A percentile compares a stretch with the other conserved stretches of the same genome.
Evolutionary conservation across 2,888 invertebrate genomes (phyloP).

Genomic region (Drosophila meridionalis): DNA sequence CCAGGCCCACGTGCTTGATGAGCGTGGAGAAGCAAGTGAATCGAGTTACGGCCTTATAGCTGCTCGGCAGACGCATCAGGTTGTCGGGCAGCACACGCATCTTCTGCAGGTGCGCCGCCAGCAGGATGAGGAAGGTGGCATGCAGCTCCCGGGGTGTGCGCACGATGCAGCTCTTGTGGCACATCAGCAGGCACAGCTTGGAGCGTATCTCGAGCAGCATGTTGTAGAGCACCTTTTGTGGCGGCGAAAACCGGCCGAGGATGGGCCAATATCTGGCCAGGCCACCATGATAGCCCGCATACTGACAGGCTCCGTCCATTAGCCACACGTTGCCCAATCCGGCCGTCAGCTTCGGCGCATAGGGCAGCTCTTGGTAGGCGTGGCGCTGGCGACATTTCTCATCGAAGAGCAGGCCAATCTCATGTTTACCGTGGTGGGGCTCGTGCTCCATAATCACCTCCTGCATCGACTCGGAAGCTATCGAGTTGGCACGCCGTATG

Average conservation of each 20-base stretch:
- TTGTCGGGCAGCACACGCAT: constrained; percentile 36
- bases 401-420: constrained; percentile 25
- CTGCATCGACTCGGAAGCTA: constrained; percentile 51
- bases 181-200: constrained; percentile 33
- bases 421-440: constrained; percentile 1
- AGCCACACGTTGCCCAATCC: constrained; percentile 35
- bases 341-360: constrained; percentile 16
- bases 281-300: constrained; percentile 55
- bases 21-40: constrained; percentile 38
- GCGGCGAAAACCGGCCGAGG: constrained; percentile 44
- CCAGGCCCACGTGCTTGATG: constrained; percentile 49
- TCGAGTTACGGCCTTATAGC: neutral
- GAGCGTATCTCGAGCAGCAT: constrained; percentile 45
- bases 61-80: constrained; percentile 3
- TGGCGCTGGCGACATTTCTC: constrained; percentile 35
- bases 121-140: constrained; percentile 31
- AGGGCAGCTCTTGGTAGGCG: constrained; percentile 33
- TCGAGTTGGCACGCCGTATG: constrained; percentile 33
- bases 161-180: neutral
- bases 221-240: constrained; percentile 57
- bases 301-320: constrained; percentile 52
- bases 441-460: constrained; percentile 38
- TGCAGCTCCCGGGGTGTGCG: constrained; percentile 41
- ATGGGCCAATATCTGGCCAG: constrained; percentile 56
- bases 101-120: constrained; percentile 32